Base-by-base conservation (phyloP, 2,113 vertebrate species). In the Charina bottae region DNA sequence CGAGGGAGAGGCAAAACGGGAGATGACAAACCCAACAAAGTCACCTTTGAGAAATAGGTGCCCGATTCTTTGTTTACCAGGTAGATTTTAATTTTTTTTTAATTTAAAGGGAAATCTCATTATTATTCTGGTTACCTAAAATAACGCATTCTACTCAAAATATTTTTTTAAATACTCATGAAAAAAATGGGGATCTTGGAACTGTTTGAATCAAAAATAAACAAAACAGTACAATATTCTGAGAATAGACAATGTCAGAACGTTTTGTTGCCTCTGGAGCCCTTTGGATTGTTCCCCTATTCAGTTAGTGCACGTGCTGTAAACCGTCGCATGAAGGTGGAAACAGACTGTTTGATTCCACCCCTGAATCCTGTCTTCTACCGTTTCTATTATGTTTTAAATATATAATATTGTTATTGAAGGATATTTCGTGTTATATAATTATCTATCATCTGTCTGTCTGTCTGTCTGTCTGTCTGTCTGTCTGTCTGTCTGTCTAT, bases 111-210 rank as follows among this genome's bases (percentile, higher is more conserved):
- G 68, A 78, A 37, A 42, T 19, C 17, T 15, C n/a, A 7, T 72
- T n/a, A 17, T 21, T 78, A 37, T 42, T 42, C 92, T 92, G 89
- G 84, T 95, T 95, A 93, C 93, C 94, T 96, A 96, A 95, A 96
- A 95, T 93, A 95, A 94, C 87, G 86, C 92, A 10, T 94, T 93
- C 94, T 55, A 42, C 93, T 62, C 1, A 90, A 55, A 95, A 94
- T 94, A 93, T 93, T 59, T 0, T 42, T 37, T 56, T 88, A 89
- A 88, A 49, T 72, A 42, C 23, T 28, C 53, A 11, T 19, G 12
- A n/a, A 94, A 93, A 90, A 90, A 86, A 68, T 46, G 3, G 60
- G 26, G 23, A 46, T 92, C 83, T 53, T 59, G 87, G 90, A 93
- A 59, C 2, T 26, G 21, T 33, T 62, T 78, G 49, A 89, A 60